Conservation (phyloP, 2,797 vertebrate genomes). For the Capromys pilorides region DNA sequence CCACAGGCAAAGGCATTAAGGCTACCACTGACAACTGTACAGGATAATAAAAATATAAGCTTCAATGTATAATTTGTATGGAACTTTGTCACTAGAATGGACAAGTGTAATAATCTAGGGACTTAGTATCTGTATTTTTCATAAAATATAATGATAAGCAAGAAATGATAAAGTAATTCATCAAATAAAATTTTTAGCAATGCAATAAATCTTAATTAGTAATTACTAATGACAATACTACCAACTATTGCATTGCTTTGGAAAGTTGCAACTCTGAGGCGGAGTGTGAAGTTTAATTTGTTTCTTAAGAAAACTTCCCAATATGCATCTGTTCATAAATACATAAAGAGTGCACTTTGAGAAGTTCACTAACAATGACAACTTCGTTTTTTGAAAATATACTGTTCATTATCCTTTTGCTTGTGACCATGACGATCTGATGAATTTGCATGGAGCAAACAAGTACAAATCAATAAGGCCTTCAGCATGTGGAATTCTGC, state of each 20-base stretch:
- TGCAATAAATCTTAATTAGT: background rate
- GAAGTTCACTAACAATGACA: background rate
- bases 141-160: background rate
- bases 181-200: background rate
- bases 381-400: background rate
- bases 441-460: background rate
- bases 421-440: background rate
- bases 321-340: background rate
- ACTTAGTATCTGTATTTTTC: background rate
- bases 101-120: background rate
- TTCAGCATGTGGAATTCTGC: background rate
- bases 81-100: background rate
- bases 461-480: background rate
- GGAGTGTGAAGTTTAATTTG: constrained; percentile 5
- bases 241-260: background rate
- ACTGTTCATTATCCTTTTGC: background rate
- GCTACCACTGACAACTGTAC: background rate
- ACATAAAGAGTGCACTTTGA: background rate
- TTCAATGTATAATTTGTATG: background rate
- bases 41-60: background rate
- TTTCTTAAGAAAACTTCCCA: background rate
- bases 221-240: background rate
- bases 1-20: too few relatives aligned
- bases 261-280: constrained; percentile 5
- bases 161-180: background rate